phyloP scores from a whole-genome alignment of 2,797 vertebrate species.

The Vultur gryphus region DNA sequence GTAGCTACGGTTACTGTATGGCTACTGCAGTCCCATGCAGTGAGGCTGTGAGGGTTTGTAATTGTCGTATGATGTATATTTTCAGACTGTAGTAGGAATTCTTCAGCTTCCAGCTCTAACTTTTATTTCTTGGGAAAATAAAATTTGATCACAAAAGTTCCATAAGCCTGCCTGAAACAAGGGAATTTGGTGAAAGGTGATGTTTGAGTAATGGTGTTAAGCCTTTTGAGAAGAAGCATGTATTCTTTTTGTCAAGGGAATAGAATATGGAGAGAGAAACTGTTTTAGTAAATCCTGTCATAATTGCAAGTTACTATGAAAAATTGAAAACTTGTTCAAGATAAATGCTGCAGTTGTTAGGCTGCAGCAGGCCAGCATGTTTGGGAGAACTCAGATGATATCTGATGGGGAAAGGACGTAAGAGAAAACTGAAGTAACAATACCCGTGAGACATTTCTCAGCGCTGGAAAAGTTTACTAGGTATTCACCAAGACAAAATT shows the following conservation, averaged over 20 bases:
- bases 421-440: neutral
- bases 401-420: neutral
- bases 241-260: neutral
- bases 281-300: neutral
- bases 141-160: neutral
- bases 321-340: neutral
- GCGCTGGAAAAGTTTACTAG: neutral
- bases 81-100: neutral
- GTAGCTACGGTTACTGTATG: constrained; percentile 22
- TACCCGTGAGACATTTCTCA: neutral
- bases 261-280: neutral
- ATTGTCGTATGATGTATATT: neutral
- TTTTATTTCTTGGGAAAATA: neutral
- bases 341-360: neutral
- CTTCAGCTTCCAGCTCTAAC: neutral
- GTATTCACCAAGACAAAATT: neutral
- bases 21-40: neutral
- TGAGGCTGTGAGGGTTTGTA: neutral
- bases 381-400: neutral
- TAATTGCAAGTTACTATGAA: neutral
- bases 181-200: neutral
- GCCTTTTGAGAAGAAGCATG: neutral
- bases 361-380: neutral
- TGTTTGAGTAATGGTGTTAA: neutral
- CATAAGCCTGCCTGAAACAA: neutral